phyloP scores from a whole-genome alignment of 2,113 vertebrate species.

The Polypterus bichir region DNA sequence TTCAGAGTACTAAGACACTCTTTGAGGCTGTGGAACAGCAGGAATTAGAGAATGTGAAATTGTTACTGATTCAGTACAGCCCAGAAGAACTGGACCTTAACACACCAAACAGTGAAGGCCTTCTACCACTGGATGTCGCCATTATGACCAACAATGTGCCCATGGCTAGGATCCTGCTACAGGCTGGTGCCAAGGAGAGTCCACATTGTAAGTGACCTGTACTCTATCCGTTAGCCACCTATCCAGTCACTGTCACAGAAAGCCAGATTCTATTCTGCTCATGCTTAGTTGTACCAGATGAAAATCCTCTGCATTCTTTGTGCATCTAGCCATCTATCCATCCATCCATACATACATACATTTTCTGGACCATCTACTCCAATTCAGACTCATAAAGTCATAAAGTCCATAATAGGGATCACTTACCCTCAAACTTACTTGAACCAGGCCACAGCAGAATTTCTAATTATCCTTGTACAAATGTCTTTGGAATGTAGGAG shows the following conservation, averaged over 20 bases:
- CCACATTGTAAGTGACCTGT: slow-evolving; percentile 68
- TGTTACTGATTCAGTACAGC: slow-evolving; percentile 71
- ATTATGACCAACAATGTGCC: slow-evolving; percentile 87
- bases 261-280: too few relatives aligned
- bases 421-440: too few relatives aligned
- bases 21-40: slow-evolving; percentile 84
- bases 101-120: slow-evolving; percentile 81
- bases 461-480: too few relatives aligned
- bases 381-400: too few relatives aligned
- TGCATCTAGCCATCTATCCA: slow-evolving; percentile 37
- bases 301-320: slow-evolving; percentile 20
- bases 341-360: slow-evolving; percentile 8
- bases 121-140: slow-evolving; percentile 74
- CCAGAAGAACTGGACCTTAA: slow-evolving; percentile 80
- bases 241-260: too few relatives aligned
- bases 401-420: too few relatives aligned
- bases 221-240: slow-evolving; percentile 1
- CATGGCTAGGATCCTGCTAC: slow-evolving; percentile 69
- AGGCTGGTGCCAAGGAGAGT: slow-evolving; percentile 74
- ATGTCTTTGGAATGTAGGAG: too few relatives aligned
- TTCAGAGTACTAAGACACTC: slow-evolving; percentile 69
- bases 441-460: too few relatives aligned
- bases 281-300: not conserved
- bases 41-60: slow-evolving; percentile 68
- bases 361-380: not conserved